Conservation (phyloP, 2,113 vertebrate species). For the Riparia riparia region DNA sequence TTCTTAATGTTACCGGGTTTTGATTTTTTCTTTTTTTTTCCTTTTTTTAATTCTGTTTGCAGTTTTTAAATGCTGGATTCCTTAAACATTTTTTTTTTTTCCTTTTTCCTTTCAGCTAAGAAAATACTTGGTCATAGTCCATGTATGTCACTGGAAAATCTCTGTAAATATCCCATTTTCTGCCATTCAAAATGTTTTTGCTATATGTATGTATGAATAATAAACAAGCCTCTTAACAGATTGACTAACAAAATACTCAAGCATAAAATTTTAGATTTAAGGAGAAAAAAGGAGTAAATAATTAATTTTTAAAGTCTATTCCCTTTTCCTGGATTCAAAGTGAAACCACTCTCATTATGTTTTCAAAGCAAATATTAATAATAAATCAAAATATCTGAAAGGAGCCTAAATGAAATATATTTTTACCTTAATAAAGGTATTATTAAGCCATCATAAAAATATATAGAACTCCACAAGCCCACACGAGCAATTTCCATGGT, state of each 20-base stretch:
- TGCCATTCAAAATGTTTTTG: neutral
- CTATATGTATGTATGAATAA: neutral
- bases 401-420: neutral
- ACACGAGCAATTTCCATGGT: neutral
- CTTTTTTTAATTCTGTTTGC: neutral
- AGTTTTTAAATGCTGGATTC: neutral
- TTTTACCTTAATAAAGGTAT: neutral
- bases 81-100: neutral
- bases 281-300: neutral
- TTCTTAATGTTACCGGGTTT: neutral
- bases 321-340: neutral
- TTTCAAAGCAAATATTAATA: neutral
- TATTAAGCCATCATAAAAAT: neutral
- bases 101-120: neutral
- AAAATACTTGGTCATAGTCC: neutral
- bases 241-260: neutral
- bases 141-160: neutral
- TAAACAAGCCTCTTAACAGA: neutral
- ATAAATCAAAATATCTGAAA: neutral
- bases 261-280: neutral
- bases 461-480: neutral
- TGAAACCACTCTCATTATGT: neutral
- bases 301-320: neutral
- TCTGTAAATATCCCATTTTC: neutral
- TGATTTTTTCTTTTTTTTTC: rapidly evolving